Conservation (phyloP, 2,888 invertebrate species). For the Aporophyla lueneburgensis region DNA sequence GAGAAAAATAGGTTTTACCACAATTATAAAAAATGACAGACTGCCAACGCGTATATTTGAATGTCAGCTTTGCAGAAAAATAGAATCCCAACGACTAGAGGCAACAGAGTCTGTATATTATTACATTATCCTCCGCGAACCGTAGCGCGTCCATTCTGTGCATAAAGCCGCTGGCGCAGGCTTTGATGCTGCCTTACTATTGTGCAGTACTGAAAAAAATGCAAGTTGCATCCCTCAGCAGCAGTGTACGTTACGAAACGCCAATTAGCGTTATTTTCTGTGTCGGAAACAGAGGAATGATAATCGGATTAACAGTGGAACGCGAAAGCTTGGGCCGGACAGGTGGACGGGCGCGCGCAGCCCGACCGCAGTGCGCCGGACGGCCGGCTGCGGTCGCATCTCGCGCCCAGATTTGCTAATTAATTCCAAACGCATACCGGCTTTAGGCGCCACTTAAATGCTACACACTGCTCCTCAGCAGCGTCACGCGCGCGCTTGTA, state of each 20-base stretch:
- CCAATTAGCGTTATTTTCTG: constrained; percentile 76
- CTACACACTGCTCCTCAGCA: constrained; percentile 63
- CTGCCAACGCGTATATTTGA: constrained; percentile 19
- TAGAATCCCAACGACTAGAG: constrained; percentile 8
- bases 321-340: constrained; percentile 75
- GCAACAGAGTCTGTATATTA: constrained; percentile 37
- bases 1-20: constrained; percentile 9
- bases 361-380: constrained; percentile 73
- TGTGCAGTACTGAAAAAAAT: constrained; percentile 50
- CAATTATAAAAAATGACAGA: constrained; percentile 33
- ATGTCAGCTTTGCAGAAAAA: constrained; percentile 38
- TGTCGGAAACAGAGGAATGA: constrained; percentile 75
- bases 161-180: constrained; percentile 30
- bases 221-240: constrained; percentile 57
- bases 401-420: constrained; percentile 81
- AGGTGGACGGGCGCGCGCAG: constrained; percentile 77
- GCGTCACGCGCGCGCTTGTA: constrained; percentile 51
- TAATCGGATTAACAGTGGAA: constrained; percentile 79
- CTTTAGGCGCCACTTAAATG: constrained; percentile 69
- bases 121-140: constrained; percentile 42
- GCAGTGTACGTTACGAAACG: constrained; percentile 63
- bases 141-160: constrained; percentile 36
- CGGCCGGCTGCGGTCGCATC: constrained; percentile 76
- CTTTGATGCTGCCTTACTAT: constrained; percentile 35
- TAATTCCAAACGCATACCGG: constrained; percentile 79